Evolutionary conservation across 2,797 vertebrate genomes (phyloP), one percentile per base, ranked within the genome.

Genomic region (Tachyglossus aculeatus): DNA sequence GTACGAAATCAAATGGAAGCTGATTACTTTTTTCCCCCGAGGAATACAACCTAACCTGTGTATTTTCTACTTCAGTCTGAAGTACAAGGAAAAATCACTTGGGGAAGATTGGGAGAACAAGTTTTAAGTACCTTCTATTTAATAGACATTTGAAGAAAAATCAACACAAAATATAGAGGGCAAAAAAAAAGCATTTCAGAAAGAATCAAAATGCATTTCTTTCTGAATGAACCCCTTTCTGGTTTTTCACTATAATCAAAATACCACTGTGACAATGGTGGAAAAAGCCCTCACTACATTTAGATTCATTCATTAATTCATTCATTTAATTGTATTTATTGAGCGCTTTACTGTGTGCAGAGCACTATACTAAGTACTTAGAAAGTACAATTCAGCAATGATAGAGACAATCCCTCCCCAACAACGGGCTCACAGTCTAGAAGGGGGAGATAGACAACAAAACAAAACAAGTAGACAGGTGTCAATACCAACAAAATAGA

Each of bases 1-100:
- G 21, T 64, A 33, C 69, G 27, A 74, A 74, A 57, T 71, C 63
- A 80, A 86, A 32, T n/a, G 74, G 19, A 70, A 82, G 31, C 44
- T 40, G 14, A 67, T 66, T 71, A 56, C 47, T 70, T 72, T 74
- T 52, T 56, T 16, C 3, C 24, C 18, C 24, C 18, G 16, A 31
- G 15, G 41, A 77, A 60, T 9, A 48, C 22, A 27, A 58, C 15
- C n/a, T 58, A 41, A 52, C 65, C 60, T 60, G 78, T 64, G 43
- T 53, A 21, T 53, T 24, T 13, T 64, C 38, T 64, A 63, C 76
- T 69, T 60, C 54, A 70, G 61, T 48, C 66, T 18, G 40, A 31
- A 5, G 56, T 44, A 55, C n/a, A 77, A 73, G 67, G 41, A 56
- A n/a, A 64, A 74, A 79, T 67, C 10, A 70, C 9, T 61, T 55